Evolutionary conservation across 92 coral and sea anemone species (phyloP).

Genomic region (Pocillopora grandis): DNA sequence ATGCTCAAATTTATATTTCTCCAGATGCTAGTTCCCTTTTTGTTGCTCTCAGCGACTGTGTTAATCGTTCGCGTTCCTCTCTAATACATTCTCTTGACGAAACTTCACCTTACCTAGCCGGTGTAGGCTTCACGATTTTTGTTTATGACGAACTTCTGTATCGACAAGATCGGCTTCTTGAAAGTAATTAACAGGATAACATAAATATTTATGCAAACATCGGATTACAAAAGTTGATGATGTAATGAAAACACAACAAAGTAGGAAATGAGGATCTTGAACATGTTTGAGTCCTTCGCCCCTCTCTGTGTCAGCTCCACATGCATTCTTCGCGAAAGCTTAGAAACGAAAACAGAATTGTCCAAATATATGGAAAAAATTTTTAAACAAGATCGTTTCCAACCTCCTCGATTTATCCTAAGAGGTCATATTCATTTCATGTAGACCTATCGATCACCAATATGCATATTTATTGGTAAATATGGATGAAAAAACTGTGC

Average conservation of each 20-base stretch:
- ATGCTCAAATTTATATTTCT: not conserved
- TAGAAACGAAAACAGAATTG: not conserved
- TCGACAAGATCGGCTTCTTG: not conserved
- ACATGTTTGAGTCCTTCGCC: constrained; percentile 1
- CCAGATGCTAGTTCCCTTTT: not conserved
- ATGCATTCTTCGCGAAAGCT: not conserved
- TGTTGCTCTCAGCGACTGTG: not conserved
- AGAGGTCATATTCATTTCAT: too few relatives aligned
- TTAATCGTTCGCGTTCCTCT: too few relatives aligned
- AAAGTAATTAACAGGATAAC: constrained; percentile 3
- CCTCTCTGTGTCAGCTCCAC: not conserved
- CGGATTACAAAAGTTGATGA: constrained; percentile 7
- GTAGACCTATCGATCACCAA: too few relatives aligned
- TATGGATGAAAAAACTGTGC: too few relatives aligned
- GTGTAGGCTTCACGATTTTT: not conserved
- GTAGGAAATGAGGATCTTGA: constrained; percentile 7
- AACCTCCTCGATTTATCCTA: too few relatives aligned
- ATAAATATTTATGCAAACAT: constrained; percentile 29
- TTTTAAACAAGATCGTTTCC: too few relatives aligned
- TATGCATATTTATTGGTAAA: too few relatives aligned
- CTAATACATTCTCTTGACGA: too few relatives aligned
- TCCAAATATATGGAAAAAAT: too few relatives aligned
- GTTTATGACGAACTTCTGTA: not conserved
- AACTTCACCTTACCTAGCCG: too few relatives aligned
- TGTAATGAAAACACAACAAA: not conserved